Conservation (phyloP, 2,797 vertebrate genomes). For the Chiloscyllium punctatum region DNA sequence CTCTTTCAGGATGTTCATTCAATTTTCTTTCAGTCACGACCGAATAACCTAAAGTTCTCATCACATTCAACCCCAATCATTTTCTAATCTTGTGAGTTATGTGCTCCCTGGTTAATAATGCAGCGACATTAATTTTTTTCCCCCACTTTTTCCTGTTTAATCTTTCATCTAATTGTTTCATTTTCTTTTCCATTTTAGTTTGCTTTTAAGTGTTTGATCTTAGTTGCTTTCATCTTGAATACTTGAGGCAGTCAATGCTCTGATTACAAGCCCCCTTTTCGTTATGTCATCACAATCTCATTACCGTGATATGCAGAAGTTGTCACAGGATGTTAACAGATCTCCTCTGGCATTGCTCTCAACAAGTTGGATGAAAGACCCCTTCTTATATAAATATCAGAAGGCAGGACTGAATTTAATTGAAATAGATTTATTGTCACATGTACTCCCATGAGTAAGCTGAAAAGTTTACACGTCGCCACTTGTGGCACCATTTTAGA, state of each 20-base stretch:
- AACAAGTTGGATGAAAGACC: neutral
- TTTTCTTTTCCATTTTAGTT: neutral
- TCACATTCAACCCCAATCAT: constrained; percentile 9
- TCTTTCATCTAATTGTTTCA: constrained; percentile 19
- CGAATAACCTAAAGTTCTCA: neutral
- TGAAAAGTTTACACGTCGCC: too few relatives aligned
- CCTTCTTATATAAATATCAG: neutral
- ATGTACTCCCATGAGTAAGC: too few relatives aligned
- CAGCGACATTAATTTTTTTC: neutral
- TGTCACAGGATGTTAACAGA: neutral
- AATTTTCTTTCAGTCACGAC: neutral
- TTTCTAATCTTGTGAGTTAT: constrained; percentile 17
- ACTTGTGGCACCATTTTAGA: too few relatives aligned
- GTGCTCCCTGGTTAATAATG: constrained; percentile 17
- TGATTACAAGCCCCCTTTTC: neutral
- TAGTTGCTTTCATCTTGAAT: neutral
- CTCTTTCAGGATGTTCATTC: constrained; percentile 10
- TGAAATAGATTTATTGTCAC: too few relatives aligned
- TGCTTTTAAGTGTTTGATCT: neutral
- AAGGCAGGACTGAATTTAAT: neutral
- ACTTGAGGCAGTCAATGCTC: neutral
- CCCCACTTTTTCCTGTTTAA: constrained; percentile 25
- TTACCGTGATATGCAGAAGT: neutral
- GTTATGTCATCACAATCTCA: neutral
- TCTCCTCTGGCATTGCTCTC: neutral